These are phyloP conservation scores for Corbicula japonica DNA, from an alignment of 2,888 invertebrate genomes.

Conservation along the genomic window DNA sequence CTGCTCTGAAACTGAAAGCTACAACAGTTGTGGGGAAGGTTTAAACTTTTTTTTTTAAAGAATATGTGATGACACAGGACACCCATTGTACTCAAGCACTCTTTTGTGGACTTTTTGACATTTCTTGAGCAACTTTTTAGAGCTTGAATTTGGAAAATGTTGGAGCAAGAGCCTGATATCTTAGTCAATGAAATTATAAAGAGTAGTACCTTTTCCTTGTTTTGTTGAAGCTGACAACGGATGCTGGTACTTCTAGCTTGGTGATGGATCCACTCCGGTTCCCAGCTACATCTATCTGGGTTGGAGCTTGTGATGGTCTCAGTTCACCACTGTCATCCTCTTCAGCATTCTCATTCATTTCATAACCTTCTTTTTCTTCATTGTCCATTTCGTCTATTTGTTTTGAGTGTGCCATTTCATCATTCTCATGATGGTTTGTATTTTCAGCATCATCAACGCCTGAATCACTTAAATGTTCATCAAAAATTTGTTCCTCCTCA, in stretches of 20 bases:
- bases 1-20: too few species aligned
- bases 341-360: not conserved
- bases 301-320: slow-evolving; percentile 29
- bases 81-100: too few species aligned
- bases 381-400: not conserved
- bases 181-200: not conserved
- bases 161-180: too few species aligned
- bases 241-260: slow-evolving; percentile 51
- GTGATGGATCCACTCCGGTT: slow-evolving; percentile 71
- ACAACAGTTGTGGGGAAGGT: too few species aligned
- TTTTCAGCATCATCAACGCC: not conserved
- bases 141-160: too few species aligned
- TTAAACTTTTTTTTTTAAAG: too few species aligned
- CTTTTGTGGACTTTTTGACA: too few species aligned
- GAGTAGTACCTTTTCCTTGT: slow-evolving; percentile 58
- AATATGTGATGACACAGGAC: too few species aligned
- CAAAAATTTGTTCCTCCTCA: too few species aligned
- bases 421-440: slow-evolving; percentile 16
- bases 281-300: slow-evolving; percentile 67
- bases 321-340: slow-evolving; percentile 12
- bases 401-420: not conserved
- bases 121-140: too few species aligned
- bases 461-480: too few species aligned
- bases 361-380: slow-evolving; percentile 2
- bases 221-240: slow-evolving; percentile 57